Evolutionary conservation across 2,113 vertebrate genomes (phyloP).

Genomic region (Daboia siamensis): DNA sequence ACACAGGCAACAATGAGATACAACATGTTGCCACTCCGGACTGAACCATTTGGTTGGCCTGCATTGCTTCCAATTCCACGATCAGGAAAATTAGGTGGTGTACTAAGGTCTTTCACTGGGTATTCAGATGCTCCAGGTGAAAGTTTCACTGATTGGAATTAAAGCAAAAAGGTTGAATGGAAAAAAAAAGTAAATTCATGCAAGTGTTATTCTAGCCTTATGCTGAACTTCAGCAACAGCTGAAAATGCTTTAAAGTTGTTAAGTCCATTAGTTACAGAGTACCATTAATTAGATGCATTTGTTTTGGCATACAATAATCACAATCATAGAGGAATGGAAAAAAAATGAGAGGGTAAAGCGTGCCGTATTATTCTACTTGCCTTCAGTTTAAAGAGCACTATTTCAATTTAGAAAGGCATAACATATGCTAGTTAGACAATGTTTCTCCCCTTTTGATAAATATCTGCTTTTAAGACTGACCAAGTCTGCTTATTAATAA

Average conservation of each 20-base stretch:
- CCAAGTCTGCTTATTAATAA: background rate
- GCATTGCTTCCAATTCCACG: conserved; percentile 30
- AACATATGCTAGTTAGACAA: background rate
- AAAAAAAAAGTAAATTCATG: background rate
- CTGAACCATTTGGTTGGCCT: conserved; percentile 42
- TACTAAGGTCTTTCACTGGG: conserved; percentile 76
- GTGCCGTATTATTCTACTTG: background rate
- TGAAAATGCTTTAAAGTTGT: background rate
- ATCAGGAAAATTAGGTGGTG: conserved; percentile 64
- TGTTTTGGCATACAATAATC: conserved; percentile 25
- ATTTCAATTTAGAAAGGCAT: conserved; percentile 38
- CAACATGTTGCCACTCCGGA: conserved; percentile 78
- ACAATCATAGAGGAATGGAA: background rate
- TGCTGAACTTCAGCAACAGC: background rate
- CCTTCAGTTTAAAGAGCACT: conserved; percentile 11
- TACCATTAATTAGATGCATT: conserved; percentile 15
- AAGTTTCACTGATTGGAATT: conserved; percentile 65
- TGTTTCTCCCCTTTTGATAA: background rate
- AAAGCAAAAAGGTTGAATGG: background rate
- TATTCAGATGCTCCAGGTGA: conserved; percentile 78
- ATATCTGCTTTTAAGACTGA: background rate
- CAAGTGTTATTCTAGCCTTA: background rate
- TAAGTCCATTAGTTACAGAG: background rate
- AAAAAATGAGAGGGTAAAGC: background rate
- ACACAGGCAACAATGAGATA: conserved; percentile 92